Evolutionary conservation across 2,113 vertebrate species (phyloP), one percentile per base, ranked within the genome.

Genomic region (Isichthys henryi): DNA sequence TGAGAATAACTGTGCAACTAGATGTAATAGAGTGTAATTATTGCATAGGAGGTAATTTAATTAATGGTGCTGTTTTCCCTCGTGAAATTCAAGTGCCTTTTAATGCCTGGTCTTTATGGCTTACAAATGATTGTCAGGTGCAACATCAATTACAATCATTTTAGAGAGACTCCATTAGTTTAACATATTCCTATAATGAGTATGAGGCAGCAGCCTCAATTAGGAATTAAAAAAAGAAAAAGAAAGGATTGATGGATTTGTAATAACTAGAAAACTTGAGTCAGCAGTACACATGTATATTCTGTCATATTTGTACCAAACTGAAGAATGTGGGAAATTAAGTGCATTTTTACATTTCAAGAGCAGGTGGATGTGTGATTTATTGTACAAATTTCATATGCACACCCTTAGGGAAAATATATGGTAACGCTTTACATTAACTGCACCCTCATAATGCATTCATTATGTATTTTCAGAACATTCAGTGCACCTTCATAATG

Each of bases 41-140:
- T 90, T 95, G 95, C 95, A 97, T 97, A 97, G 93, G 95, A 97
- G 97, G 97, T 97, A 96, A 98, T 97, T 97, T 96, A 96, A 96
- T 96, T 96, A 97, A 96, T 87, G 7, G 94, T 31, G 0, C 94
- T 95, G 97, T 95, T 95, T 96, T 95, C 95, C 95, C 93, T 94
- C 96, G 95, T 94, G 92, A 95, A 96, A 96, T 96, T 96, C 97
- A 93, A 89, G 93, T 92, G 92, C 90, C 83, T 94, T 94, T 93
- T 19, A 46, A 93, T 95, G 95, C 94, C 95, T 96, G 95, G 93
- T 94, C 95, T 93, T 93, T 91, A 94, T 94, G 93, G 94, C 93
- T 96, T 95, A 96, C 95, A 96, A 97, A 96, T 96, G 96, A 96
- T 95, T 95, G 96, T 96, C 96, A 97, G 96, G 95, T 96, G 95